A percentile compares a stretch with the other conserved stretches of the same genome.
These are phyloP conservation scores for Diadema setosum DNA, from an alignment of 35 echinoderm and acorn worm species.

Conservation along the genomic window DNA sequence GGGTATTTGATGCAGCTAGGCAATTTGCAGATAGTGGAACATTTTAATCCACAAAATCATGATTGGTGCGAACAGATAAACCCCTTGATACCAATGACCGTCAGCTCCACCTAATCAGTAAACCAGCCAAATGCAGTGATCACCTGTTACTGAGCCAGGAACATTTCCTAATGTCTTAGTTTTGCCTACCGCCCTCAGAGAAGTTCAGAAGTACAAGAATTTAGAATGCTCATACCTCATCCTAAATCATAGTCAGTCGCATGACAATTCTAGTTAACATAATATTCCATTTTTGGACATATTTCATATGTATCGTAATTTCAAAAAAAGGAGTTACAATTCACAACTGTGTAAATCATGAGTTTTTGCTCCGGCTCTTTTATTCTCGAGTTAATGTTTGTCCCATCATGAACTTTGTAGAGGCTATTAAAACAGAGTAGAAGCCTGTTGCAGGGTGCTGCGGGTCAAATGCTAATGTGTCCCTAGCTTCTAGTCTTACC, in stretches of 20 bases:
- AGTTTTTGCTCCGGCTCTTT: too few species aligned
- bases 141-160: background rate
- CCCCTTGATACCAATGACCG: background rate
- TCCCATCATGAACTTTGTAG: too few species aligned
- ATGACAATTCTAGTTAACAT: too few species aligned
- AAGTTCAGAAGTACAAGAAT: background rate
- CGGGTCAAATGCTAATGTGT: background rate
- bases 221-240: background rate
- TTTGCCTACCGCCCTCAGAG: background rate
- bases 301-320: too few species aligned
- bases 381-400: too few species aligned
- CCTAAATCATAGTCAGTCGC: background rate
- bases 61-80: background rate
- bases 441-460: background rate
- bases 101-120: background rate
- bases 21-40: too few species aligned
- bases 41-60: background rate
- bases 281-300: too few species aligned
- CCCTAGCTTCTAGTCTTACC: background rate
- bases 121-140: background rate
- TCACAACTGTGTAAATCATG: too few species aligned
- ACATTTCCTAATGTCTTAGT: background rate
- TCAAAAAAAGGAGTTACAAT: too few species aligned
- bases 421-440: too few species aligned
- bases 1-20: too few species aligned